Base-by-base conservation (phyloP, 1,140 invertebrate species). In the Nautilus pompilius region DNA sequence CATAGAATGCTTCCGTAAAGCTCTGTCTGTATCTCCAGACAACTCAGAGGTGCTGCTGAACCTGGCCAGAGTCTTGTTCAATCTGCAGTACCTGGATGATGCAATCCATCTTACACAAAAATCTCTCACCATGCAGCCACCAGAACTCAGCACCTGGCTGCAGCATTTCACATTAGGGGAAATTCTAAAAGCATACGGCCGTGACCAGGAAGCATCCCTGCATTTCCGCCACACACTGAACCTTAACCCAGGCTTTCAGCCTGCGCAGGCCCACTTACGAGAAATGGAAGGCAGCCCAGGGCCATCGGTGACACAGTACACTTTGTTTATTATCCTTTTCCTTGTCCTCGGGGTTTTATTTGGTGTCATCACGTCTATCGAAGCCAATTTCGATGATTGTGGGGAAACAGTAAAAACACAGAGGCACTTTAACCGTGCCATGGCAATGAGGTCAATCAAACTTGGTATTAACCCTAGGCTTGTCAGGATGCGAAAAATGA, bases 1-100 rank as follows among this genome's bases (percentile, higher is more conserved):
- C 0, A 93, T 94, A 65, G 92, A 94, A 79, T 95, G 92, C 75
- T 95, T 93, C 81, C 85, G 92, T 58, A 86, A 90, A 77, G 91
- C 91, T 2, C 84, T 94, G 24, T 89, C 91, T 24, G 89, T 93
- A 1, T 91, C 90, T 41, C 92, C 92, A 2, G 90, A 93, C 74
- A 92, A 93, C 83, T 88, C 92, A 49, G 91, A 94, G 80, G 87
- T 89, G 46, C 82, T 95, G 46, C 84, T 93, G 55, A 93, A 93
- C 82, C 85, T 94, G 53, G 93, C 91, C 2, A 84, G 91, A 67
- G 90, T 95, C 17, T 81, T 95, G 53, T 90, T 92, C 76, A 91
- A 90, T 67, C 85, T 93, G 63, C 90, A 93, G 74, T 94, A 93
- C 81, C 83, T 93, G 49, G 92, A 94, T 77, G 92, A 94, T 82